These are phyloP conservation scores for human DNA, from an alignment of 2,113 vertebrate species.

Conservation along the genomic window GRCh38 chr2:5731501-5732000, in stretches of 20 bases:
- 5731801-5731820: not conserved
- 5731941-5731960: not conserved
- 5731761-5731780: not conserved
- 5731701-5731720: not conserved
- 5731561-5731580: too few species aligned
- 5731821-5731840: constrained; percentile 40
- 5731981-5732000: constrained; percentile 32
- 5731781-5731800: not conserved
- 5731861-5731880: not conserved
- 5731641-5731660: too few species aligned
- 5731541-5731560: too few species aligned
- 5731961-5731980: not conserved
- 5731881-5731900: not conserved
- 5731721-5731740: not conserved
- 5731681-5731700: not conserved
- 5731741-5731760: not conserved
- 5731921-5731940: not conserved
- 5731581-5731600: too few species aligned
- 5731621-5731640: too few species aligned
- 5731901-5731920: not conserved
- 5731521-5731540: too few species aligned
- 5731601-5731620: too few species aligned
- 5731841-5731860: constrained; percentile 44
- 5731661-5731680: not conserved
- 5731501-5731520: too few species aligned